Conservation (phyloP, 64 coral and sea anemone genomes). For the Trachythela sp. region DNA sequence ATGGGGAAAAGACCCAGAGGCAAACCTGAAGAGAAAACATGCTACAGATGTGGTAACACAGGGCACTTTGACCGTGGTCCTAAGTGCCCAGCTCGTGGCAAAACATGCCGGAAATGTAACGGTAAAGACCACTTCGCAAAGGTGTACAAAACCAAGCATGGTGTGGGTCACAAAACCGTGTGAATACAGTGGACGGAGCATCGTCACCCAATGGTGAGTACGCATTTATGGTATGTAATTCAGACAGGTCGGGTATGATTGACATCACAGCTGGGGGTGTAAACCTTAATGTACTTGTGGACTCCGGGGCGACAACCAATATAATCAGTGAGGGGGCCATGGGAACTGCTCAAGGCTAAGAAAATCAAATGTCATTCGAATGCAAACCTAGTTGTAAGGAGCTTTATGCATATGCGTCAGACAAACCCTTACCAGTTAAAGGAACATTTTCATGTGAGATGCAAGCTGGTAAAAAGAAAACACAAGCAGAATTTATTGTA, state of each 20-base stretch:
- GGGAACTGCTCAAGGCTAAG: constrained; percentile 39
- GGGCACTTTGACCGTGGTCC: constrained; percentile 24
- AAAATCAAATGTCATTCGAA: no score
- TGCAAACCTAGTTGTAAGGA: no score
- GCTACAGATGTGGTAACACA: constrained; percentile 31
- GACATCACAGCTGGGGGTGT: constrained; percentile 31
- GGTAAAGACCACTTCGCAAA: constrained; percentile 31
- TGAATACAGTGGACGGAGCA: background rate
- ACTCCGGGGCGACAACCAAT: constrained; percentile 33
- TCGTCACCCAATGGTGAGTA: no score
- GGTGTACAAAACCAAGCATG: constrained; percentile 39
- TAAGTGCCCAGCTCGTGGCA: constrained; percentile 32
- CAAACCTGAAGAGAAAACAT: background rate
- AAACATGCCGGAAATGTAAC: constrained; percentile 19
- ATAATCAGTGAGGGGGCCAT: constrained; percentile 14
- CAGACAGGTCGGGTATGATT: constrained; percentile 2
- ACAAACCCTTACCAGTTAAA: constrained; percentile 25
- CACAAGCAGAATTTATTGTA: background rate
- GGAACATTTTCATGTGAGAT: background rate
- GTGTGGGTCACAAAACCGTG: background rate
- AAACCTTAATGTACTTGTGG: constrained; percentile 30
- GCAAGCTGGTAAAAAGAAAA: background rate
- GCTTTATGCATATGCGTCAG: no score
- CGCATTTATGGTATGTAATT: background rate
- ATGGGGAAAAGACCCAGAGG: background rate